phyloP scores from a whole-genome alignment of 1,140 invertebrate genomes.

The Panagrolaimus sp. region DNA sequence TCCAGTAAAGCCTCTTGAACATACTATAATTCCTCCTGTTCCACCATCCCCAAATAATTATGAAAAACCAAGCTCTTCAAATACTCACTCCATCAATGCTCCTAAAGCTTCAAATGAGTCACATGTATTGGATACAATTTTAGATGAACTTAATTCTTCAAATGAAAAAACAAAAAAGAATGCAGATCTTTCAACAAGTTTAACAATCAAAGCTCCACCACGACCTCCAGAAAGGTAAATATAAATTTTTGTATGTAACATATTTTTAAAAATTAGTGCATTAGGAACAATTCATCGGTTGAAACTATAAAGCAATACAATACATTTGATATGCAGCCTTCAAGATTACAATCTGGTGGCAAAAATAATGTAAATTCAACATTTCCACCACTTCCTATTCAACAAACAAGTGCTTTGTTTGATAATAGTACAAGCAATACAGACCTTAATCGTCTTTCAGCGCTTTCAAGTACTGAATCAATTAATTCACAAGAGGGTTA shows the following conservation, averaged over 20 bases:
- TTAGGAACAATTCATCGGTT: conserved; percentile 15
- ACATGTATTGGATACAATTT: conserved; percentile 32
- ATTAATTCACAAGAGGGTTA: conserved; percentile 27
- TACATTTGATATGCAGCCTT: conserved; percentile 14
- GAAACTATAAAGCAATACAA: conserved; percentile 19
- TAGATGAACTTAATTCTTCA: conserved; percentile 28
- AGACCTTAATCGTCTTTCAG: conserved; percentile 18
- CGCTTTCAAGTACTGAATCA: conserved; percentile 23
- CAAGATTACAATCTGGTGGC: too few relatives aligned
- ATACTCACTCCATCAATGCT: background rate
- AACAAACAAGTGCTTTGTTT: conserved; percentile 25
- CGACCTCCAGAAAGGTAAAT: conserved; percentile 21
- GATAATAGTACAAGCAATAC: conserved; percentile 19
- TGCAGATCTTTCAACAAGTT: conserved; percentile 3
- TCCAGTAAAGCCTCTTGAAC: conserved; percentile 15
- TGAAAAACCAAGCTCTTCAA: conserved; percentile 17
- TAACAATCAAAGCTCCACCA: conserved; percentile 13
- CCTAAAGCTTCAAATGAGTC: conserved; percentile 16
- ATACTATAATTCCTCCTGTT: conserved; percentile 6
- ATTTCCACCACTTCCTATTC: conserved; percentile 21
- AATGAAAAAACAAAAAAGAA: background rate
- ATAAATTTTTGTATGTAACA: background rate
- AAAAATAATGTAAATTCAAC: background rate
- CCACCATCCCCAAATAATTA: conserved; percentile 16
- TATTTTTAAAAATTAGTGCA: background rate